Conservation (phyloP, 1,140 invertebrate genomes). For the Cryptotermes secundus region DNA sequence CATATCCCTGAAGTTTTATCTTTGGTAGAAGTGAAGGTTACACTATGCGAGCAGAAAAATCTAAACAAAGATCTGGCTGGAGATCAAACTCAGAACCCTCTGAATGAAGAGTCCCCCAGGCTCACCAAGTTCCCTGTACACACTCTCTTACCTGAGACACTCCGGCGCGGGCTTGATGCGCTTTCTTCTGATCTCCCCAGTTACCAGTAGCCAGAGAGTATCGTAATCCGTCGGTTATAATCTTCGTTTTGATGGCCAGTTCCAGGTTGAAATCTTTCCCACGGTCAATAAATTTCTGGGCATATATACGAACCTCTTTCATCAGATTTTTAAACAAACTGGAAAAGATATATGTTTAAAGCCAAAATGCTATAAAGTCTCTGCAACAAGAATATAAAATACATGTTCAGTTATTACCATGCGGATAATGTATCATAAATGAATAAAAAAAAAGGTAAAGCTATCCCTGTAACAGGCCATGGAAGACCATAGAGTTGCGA, state of each 20-base stretch:
- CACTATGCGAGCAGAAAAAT: too few relatives aligned
- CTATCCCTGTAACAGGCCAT: too few relatives aligned
- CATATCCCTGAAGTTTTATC: too few relatives aligned
- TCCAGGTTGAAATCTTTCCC: constrained; percentile 98
- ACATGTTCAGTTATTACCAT: too few relatives aligned
- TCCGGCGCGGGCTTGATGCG: constrained; percentile 94
- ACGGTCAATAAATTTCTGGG: constrained; percentile 97
- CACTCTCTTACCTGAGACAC: constrained; percentile 69
- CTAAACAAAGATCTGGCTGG: too few relatives aligned
- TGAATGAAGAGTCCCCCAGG: too few relatives aligned
- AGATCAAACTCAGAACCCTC: too few relatives aligned
- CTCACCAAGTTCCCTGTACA: not conserved
- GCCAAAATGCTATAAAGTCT: not conserved
- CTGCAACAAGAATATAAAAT: too few relatives aligned
- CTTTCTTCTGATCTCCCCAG: constrained; percentile 99
- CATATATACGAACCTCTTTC: constrained; percentile 96
- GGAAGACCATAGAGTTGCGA: too few relatives aligned
- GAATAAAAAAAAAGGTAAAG: too few relatives aligned
- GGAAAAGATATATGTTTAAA: constrained; percentile 38
- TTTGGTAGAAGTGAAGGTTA: too few relatives aligned
- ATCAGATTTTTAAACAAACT: constrained; percentile 87
- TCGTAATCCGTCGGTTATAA: constrained; percentile 96
- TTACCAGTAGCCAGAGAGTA: constrained; percentile 99
- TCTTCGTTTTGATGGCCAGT: constrained; percentile 94
- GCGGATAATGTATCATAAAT: too few relatives aligned